Conservation (phyloP, 2,797 vertebrate species). For the Rhynchotus rufescens region DNA sequence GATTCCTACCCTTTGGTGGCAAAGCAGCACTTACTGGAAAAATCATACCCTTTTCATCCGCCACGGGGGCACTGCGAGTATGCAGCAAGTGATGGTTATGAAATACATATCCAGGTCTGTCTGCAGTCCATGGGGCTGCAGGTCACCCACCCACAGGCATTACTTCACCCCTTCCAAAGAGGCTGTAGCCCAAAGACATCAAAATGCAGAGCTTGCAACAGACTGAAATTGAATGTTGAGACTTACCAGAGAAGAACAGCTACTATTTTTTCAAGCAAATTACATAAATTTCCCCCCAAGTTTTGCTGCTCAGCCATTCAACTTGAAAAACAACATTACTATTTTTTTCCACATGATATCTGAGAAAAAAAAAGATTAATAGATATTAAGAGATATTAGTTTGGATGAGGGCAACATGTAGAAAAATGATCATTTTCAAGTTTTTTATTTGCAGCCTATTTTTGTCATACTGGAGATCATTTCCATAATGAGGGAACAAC, state of each 20-base stretch:
- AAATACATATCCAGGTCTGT: constrained; percentile 32
- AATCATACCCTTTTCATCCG: constrained; percentile 31
- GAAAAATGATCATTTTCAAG: not conserved
- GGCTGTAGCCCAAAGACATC: not conserved
- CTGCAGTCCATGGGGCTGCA: not conserved
- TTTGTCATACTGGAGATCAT: not conserved
- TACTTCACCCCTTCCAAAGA: constrained; percentile 13
- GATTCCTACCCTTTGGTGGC: constrained; percentile 1
- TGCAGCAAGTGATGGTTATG: not conserved
- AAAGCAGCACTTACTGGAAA: constrained; percentile 11
- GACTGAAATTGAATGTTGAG: constrained; percentile 10
- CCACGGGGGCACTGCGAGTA: not conserved
- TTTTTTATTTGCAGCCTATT: not conserved
- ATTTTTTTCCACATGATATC: not conserved
- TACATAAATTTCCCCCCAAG: not conserved
- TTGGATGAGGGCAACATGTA: not conserved
- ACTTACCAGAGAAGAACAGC: not conserved
- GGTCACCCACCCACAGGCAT: constrained; percentile 24
- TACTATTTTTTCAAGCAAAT: constrained; percentile 33
- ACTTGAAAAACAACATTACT: not conserved
- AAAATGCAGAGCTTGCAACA: constrained; percentile 7
- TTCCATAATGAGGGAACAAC: not conserved
- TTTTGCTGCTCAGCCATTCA: not conserved
- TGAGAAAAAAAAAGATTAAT: not conserved
- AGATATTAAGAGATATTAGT: not conserved